Evolutionary conservation across 1,140 invertebrate genomes (phyloP).

Genomic region (Capitella teleta): DNA sequence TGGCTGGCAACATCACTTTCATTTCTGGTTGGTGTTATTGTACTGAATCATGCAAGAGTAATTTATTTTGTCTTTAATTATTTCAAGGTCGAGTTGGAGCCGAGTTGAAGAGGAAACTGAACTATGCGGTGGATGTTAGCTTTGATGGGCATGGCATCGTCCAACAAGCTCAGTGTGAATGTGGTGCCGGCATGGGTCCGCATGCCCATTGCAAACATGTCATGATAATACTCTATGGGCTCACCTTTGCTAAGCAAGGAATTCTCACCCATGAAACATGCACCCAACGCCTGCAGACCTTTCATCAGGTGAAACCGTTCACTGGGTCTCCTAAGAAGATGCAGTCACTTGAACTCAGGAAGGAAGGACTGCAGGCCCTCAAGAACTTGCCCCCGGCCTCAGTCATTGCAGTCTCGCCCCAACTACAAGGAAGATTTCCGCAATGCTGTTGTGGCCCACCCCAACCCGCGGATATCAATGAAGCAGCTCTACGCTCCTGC

Average conservation of each 20-base stretch:
- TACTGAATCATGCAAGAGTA: too few relatives aligned
- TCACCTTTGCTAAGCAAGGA: conserved; percentile 4
- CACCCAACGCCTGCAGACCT: conserved; percentile 16
- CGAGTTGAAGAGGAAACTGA: too few relatives aligned
- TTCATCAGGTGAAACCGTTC: conserved; percentile 13
- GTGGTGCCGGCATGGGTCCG: conserved; percentile 18
- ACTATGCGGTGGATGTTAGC: conserved; percentile 16
- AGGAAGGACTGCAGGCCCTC: background rate
- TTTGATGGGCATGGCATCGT: conserved; percentile 10
- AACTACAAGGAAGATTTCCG: too few relatives aligned
- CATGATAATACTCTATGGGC: conserved; percentile 11
- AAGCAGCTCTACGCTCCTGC: too few relatives aligned
- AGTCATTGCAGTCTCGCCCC: too few relatives aligned
- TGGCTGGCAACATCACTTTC: too few relatives aligned
- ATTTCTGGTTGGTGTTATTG: too few relatives aligned
- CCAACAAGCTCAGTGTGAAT: conserved; percentile 18
- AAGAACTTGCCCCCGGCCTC: conserved; percentile 12
- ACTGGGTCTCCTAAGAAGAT: conserved; percentile 14
- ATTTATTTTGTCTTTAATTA: too few relatives aligned
- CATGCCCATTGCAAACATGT: conserved; percentile 20
- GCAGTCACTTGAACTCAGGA: conserved; percentile 1
- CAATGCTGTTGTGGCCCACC: too few relatives aligned
- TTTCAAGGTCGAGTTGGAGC: too few relatives aligned
- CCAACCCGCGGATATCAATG: too few relatives aligned
- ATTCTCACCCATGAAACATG: conserved; percentile 15